Percentiles rank a stretch among this genome's conserved stretches.
Conservation (phyloP, 2,113 vertebrate genomes). For the Noctilio leporinus region DNA sequence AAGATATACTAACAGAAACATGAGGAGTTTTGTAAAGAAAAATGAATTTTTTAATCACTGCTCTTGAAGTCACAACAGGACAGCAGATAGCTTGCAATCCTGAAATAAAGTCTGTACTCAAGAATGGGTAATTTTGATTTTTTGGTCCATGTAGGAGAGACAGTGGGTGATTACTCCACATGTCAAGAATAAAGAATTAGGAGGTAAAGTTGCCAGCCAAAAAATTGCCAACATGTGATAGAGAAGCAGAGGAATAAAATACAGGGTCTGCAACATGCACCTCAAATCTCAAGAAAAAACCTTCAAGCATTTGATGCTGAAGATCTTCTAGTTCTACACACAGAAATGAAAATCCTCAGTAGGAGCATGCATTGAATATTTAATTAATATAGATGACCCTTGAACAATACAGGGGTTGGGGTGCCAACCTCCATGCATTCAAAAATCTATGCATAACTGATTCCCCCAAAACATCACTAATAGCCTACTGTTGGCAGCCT, state of each 20-base stretch:
- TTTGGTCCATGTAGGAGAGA: not conserved
- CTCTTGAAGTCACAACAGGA: not conserved
- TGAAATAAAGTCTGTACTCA: constrained; percentile 11
- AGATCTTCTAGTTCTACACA: not conserved
- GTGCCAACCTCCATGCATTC: not conserved
- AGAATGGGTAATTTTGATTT: not conserved
- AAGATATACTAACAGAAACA: constrained; percentile 15
- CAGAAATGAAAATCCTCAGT: not conserved
- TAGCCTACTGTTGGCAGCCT: not conserved
- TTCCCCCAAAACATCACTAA: not conserved
- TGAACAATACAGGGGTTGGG: not conserved
- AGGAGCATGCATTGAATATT: not conserved
- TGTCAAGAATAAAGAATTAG: not conserved
- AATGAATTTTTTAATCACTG: constrained; percentile 27
- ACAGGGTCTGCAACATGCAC: not conserved
- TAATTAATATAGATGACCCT: not conserved
- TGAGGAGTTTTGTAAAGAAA: constrained; percentile 12
- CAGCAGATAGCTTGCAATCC: not conserved
- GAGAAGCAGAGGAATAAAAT: not conserved
- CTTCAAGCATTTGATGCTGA: not conserved
- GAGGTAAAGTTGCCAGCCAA: not conserved
- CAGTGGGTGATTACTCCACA: not conserved
- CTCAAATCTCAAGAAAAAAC: not conserved
- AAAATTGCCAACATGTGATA: not conserved
- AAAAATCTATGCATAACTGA: not conserved